Percentiles rank a stretch among this genome's conserved stretches.
These are phyloP conservation scores for Mayetiola destructor DNA, from an alignment of 2,888 invertebrate genomes.

Conservation along the genomic window DNA sequence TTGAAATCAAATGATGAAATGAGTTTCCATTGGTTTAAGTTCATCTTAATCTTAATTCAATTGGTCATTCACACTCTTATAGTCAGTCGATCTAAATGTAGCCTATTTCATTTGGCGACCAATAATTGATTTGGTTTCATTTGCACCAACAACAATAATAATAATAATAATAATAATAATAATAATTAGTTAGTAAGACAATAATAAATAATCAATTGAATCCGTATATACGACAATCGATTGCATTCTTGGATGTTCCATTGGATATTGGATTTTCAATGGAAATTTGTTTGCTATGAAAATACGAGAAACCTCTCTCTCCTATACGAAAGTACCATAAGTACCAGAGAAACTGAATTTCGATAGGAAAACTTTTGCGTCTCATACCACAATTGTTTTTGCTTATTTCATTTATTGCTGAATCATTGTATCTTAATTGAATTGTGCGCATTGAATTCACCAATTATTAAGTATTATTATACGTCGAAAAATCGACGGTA, in stretches of 20 bases:
- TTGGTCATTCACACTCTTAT: too few species aligned
- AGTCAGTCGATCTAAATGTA: too few species aligned
- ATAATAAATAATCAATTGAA: constrained; percentile 12
- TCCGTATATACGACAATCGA: constrained; percentile 8
- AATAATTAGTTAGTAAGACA: constrained; percentile 4
- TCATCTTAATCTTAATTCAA: too few species aligned
- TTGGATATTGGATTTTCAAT: not conserved
- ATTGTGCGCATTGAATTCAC: not conserved
- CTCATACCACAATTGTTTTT: too few species aligned
- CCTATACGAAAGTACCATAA: too few species aligned
- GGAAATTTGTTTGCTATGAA: not conserved
- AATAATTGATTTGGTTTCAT: constrained; percentile 6
- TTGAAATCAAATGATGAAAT: too few species aligned
- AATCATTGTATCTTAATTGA: constrained; percentile 7
- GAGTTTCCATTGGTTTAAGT: too few species aligned
- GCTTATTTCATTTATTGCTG: not conserved
- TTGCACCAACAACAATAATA: too few species aligned
- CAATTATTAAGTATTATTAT: not conserved
- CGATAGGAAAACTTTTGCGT: too few species aligned
- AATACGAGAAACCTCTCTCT: too few species aligned
- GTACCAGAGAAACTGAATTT: too few species aligned
- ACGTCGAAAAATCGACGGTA: not conserved
- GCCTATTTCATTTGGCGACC: not conserved
- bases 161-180: too few species aligned
- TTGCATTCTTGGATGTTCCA: not conserved